Percentiles rank a stretch among this genome's conserved stretches.
Conservation (phyloP, 2,888 invertebrate genomes). For the Drosophila vallismaia region DNA sequence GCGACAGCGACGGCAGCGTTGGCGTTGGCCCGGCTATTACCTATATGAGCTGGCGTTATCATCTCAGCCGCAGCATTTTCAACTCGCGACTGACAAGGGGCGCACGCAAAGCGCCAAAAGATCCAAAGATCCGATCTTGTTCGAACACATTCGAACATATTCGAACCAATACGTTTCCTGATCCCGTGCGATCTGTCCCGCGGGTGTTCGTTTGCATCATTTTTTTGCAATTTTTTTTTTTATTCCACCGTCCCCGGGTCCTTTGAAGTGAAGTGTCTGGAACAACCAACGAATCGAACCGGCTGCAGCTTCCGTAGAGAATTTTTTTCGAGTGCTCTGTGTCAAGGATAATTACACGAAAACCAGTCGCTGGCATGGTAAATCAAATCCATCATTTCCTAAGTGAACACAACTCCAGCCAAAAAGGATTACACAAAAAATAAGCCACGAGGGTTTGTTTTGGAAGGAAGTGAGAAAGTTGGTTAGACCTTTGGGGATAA, state of each 20-base stretch:
- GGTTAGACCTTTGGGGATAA: conserved; percentile 5
- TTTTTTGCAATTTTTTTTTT: conserved; percentile 7
- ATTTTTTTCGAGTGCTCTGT: conserved; percentile 36
- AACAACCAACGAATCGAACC: background rate
- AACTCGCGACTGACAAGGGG: conserved; percentile 82
- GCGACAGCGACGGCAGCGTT: conserved; percentile 32
- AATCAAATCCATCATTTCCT: conserved; percentile 21
- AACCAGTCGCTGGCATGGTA: conserved; percentile 39
- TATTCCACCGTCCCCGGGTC: background rate
- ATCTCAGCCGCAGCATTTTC: conserved; percentile 82
- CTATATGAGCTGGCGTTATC: conserved; percentile 82
- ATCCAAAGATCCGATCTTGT: conserved; percentile 1
- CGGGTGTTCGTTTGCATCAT: conserved; percentile 1
- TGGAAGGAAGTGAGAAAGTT: no score
- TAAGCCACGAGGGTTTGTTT: background rate
- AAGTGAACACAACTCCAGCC: background rate
- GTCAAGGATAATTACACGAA: conserved; percentile 23
- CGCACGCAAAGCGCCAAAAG: conserved; percentile 62
- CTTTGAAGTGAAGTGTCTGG: conserved; percentile 3
- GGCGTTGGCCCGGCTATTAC: conserved; percentile 58
- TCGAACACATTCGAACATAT: background rate
- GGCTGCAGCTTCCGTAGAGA: background rate
- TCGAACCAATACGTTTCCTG: background rate
- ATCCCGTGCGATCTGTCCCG: conserved; percentile 6
- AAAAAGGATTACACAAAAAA: conserved; percentile 27